Evolutionary conservation across 2,113 vertebrate genomes (phyloP), one percentile per base, ranked within the genome.

Genomic region (Empidonax traillii): DNA sequence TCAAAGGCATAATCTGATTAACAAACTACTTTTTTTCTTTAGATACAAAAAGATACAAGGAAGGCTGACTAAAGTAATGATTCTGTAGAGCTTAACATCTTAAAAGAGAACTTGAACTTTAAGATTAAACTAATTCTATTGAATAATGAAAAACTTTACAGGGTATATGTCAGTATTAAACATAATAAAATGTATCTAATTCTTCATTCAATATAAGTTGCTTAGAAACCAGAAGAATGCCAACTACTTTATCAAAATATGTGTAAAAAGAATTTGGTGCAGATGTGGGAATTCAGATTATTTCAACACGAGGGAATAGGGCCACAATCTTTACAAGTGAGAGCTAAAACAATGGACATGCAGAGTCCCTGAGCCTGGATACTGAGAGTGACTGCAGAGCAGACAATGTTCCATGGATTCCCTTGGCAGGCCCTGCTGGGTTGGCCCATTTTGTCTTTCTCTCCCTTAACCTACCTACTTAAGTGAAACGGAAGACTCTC

Each of bases 1-100:
- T 75, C 49, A 96, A 93, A 91, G 61, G 24, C 63, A 83, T 95
- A 93, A 96, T 93, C 91, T 94, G 89, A 97, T 91, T 94, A 96
- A 72, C 41, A 91, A 65, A 76, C 33, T 30, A 51, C 37, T 10
- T 66, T 44, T 49, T 10, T 17, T 10, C 59, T 93, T 87, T 66
- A 61, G 15, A 75, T 18, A 90, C n/a, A 67, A 81, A 90, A 73
- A 90, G 53, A 69, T 53, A 88, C 56, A 68, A 65, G 52, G 21
- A 80, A 44, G 28, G 33, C 33, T 63, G 75, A 93, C 39, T 67
- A 39, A 55, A 55, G 90, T 59, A 90, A 73, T 85, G 77, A 83
- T 71, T 90, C 76, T 58, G 33, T 62, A 85, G 31, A 51, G 35
- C 28, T 76, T 65, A 63, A n/a, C 65, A 91, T 30, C 78, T 84